phyloP scores from a whole-genome alignment of 2,888 invertebrate species.

The Zele albiditarsus region DNA sequence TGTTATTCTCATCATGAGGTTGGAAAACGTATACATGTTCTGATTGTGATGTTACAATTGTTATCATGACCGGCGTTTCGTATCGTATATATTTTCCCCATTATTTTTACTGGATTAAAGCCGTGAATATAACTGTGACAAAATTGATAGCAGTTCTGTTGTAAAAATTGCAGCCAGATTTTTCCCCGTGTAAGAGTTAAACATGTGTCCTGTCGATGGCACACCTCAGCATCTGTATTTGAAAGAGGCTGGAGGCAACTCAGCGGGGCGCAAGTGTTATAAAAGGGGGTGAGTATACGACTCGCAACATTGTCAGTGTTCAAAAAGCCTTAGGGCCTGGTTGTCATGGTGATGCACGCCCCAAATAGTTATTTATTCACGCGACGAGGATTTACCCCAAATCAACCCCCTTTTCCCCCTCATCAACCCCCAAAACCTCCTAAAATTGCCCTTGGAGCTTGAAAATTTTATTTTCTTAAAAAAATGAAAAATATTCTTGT shows the following conservation, averaged over 20 bases:
- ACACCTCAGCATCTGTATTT: constrained; percentile 36
- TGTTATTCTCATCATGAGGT: too few species aligned
- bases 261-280: constrained; percentile 45
- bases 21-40: background rate
- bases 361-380: constrained; percentile 69
- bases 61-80: background rate
- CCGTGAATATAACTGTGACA: too few species aligned
- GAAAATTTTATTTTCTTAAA: background rate
- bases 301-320: constrained; percentile 58
- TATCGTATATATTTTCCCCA: too few species aligned
- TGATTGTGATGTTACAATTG: background rate
- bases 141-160: too few species aligned
- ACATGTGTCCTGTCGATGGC: constrained; percentile 41
- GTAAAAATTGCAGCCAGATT: background rate
- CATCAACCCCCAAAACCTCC: constrained; percentile 23
- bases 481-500: background rate
- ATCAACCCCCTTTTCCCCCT: constrained; percentile 44
- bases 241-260: constrained; percentile 14
- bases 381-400: constrained; percentile 62
- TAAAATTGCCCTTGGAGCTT: background rate
- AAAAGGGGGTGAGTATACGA: constrained; percentile 48
- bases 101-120: too few species aligned
- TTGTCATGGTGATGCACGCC: constrained; percentile 62
- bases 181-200: background rate
- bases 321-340: constrained; percentile 49